Conservation (phyloP, 1,140 invertebrate species). For the Lepeophtheirus salmonis region DNA sequence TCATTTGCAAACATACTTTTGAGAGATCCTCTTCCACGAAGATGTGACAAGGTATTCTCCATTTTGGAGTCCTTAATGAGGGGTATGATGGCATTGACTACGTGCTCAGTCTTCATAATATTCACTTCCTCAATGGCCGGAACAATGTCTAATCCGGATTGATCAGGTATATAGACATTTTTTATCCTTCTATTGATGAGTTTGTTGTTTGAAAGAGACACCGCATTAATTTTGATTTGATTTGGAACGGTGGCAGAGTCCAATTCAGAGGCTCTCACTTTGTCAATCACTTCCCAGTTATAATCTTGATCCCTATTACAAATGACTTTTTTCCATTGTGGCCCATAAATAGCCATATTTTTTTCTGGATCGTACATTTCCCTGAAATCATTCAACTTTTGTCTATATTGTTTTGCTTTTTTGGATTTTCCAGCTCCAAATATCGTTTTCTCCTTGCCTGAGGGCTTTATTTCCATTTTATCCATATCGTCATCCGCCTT, state of each 20-base stretch:
- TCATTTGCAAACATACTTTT: conserved; percentile 17
- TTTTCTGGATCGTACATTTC: conserved; percentile 12
- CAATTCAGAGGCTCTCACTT: background rate
- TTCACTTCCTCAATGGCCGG: conserved; percentile 4
- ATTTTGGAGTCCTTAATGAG: conserved; percentile 10
- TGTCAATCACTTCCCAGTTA: conserved; percentile 4
- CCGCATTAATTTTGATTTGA: background rate
- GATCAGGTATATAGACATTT: conserved; percentile 16
- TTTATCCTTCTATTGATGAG: background rate
- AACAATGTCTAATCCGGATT: conserved; percentile 10
- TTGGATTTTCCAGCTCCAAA: conserved; percentile 7
- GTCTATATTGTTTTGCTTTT: conserved; percentile 13
- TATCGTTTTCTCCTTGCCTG: conserved; percentile 29
- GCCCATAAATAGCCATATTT: conserved; percentile 17
- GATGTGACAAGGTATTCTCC: conserved; percentile 1
- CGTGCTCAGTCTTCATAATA: background rate
- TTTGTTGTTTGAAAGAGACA: background rate
- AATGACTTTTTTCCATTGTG: background rate
- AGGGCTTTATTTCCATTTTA: conserved; percentile 21
- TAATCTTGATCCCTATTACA: background rate
- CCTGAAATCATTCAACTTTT: conserved; percentile 10
- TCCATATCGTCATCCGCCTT: conserved; percentile 24
- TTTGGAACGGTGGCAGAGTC: background rate
- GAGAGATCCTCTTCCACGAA: conserved; percentile 1
- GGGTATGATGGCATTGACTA: background rate